Evolutionary conservation across 2,888 invertebrate genomes (phyloP).

Genomic region (Tinea semifulvella): DNA sequence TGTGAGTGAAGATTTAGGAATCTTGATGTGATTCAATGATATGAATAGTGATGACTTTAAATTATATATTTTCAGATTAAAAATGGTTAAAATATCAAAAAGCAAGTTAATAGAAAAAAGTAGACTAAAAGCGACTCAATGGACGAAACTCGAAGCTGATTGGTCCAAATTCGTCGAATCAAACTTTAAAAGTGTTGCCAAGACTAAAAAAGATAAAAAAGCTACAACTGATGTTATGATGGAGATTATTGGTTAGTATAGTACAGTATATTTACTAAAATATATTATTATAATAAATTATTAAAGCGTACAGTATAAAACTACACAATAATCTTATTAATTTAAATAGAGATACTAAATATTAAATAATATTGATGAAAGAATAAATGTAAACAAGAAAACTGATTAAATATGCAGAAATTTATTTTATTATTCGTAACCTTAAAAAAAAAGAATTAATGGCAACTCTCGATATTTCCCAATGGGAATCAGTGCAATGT

Average conservation of each 20-base stretch:
- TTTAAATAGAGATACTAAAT: too few relatives aligned
- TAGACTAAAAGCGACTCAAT: constrained; percentile 67
- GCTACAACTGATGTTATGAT: not conserved
- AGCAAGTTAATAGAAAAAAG: constrained; percentile 64
- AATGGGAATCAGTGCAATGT: too few relatives aligned
- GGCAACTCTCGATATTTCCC: too few relatives aligned
- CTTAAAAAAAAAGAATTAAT: too few relatives aligned
- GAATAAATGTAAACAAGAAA: too few relatives aligned
- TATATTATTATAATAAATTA: not conserved
- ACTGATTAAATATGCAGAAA: too few relatives aligned
- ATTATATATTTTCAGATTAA: constrained; percentile 40
- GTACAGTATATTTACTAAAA: not conserved
- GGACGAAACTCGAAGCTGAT: constrained; percentile 66
- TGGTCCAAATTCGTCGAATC: constrained; percentile 62
- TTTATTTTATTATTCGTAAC: too few relatives aligned
- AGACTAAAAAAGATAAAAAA: not conserved
- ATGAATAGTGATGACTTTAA: not conserved
- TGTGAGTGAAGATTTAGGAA: too few relatives aligned
- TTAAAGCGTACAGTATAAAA: too few relatives aligned
- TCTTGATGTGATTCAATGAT: not conserved
- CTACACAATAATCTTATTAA: too few relatives aligned
- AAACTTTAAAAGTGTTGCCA: constrained; percentile 26
- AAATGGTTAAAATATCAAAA: constrained; percentile 66
- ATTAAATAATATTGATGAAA: too few relatives aligned
- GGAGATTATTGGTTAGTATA: constrained; percentile 1